Evolutionary conservation across 2,113 vertebrate species (phyloP), one percentile per base, ranked within the genome.

Genomic region (Mesembrinibis cayennensis): DNA sequence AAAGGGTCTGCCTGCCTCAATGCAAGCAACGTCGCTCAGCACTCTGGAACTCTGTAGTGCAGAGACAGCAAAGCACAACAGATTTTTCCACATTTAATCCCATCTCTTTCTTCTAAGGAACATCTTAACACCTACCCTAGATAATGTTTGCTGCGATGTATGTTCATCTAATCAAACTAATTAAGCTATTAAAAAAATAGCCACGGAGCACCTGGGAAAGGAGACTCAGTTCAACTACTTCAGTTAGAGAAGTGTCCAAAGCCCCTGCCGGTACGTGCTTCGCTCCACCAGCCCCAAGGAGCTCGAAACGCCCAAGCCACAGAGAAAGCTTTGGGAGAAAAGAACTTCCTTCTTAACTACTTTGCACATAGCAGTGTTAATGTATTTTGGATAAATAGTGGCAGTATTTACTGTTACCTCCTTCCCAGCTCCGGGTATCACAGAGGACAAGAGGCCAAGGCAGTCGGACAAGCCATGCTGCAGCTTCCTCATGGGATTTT

Each of bases 311-410:
- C 11, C 30, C 44, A 23, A 34, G 27, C 25, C 40, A 11, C 34
- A 16, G 25, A 58, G 9, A 18, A 27, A 58, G 13, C 38, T 40
- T 9, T 9, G 40, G 59, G 25, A 70, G 30, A 63, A 34, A 16
- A 34, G 3, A 10, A 25, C 30, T 44, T 21, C 8, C 7, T 34
- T 9, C 72, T 49, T 8, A 40, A 22, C 21, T 3, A 2, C 52
- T 30, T 47, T 67, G 26, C 36, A 18, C 4, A 0, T 0, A 7
- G 10, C 52, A 84, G 38, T 20, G 4, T 16, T 1, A 4, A 13
- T 0, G 16, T 19, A 17, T 22, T 72, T 30, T 12, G 79, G 89
- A 16, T 45, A 38, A 88, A 32, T 0, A 69, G 56, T 0, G 2
- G 9, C 42, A 62, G 29, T 10, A 45, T 12, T 53, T 26, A 22